Evolutionary conservation across 1,140 invertebrate species (phyloP).

Genomic region (Triops cancriformis): DNA sequence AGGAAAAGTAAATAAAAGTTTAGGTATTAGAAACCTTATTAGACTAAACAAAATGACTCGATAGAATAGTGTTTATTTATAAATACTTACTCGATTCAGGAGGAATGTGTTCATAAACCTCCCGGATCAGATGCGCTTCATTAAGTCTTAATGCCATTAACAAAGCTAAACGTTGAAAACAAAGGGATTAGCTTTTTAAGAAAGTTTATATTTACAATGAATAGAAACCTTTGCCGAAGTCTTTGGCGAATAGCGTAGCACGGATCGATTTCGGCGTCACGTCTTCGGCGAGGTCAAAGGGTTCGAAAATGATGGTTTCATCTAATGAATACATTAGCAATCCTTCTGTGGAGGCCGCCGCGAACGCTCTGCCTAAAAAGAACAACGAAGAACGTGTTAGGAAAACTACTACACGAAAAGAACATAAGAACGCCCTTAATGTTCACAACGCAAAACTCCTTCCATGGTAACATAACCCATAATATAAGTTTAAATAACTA

Average conservation of each 20-base stretch:
- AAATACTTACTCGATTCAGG: slow-evolving; percentile 39
- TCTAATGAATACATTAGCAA: slow-evolving; percentile 83
- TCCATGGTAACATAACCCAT: no score
- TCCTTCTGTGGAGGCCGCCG: slow-evolving; percentile 87
- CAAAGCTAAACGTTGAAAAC: slow-evolving; percentile 51
- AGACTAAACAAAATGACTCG: not conserved
- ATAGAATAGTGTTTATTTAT: no score
- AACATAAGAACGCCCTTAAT: no score
- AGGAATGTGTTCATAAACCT: slow-evolving; percentile 78
- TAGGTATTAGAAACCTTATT: no score
- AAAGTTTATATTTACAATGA: slow-evolving; percentile 13
- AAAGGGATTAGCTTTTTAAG: not conserved
- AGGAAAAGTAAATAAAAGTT: no score
- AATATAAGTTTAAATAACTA: no score
- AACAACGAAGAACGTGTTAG: not conserved
- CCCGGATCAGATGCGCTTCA: slow-evolving; percentile 62
- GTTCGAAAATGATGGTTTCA: slow-evolving; percentile 66
- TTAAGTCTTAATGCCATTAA: slow-evolving; percentile 81
- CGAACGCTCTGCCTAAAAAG: slow-evolving; percentile 69
- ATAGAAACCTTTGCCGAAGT: slow-evolving; percentile 52
- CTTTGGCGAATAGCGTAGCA: slow-evolving; percentile 50
- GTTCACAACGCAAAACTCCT: no score
- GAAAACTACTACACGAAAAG: no score
- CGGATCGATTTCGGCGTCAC: slow-evolving; percentile 68
- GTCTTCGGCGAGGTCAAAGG: slow-evolving; percentile 68